Base-by-base conservation (phyloP, 2,888 invertebrate genomes). In the Zaprionus lineosus region DNA sequence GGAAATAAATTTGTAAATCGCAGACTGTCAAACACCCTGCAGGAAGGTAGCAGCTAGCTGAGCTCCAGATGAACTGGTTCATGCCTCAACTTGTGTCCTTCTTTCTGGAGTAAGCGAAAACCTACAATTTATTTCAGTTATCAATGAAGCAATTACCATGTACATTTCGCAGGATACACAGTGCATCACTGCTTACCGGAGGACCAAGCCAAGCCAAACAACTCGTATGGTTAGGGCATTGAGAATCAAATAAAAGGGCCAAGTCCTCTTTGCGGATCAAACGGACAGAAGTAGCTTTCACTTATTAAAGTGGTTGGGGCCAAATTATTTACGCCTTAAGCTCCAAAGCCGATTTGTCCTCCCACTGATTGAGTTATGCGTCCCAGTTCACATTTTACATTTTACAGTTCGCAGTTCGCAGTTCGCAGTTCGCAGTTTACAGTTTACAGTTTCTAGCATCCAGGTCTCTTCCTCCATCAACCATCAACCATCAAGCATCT, bases 251-350 rank as follows among this genome's bases (percentile, higher is more conserved):
- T 24, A 29, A 56, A 67, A 60, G 84, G 72, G 59, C 61, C 62
- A 50, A 36, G 34, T 52, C 55, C 52, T 57, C 64, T 33, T 56
- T 51, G 19, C 64, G 61, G 59, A 82, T 73, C 66, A 78, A 83
- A 60, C 53, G 69, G 61, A 55, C 60, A 67, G 63, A 47, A 59
- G 58, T 63, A 47, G 73, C 71, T 69, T 81, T 76, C 71, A 77
- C 81, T 79, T 81, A 75, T 79, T 73, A 55, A 56, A 65, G 62
- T 66, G 62, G 70, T 67, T 44, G 74, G 82, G 70, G 67, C 58
- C 66, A 77, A 86, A 86, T 81, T 86, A 86, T 86, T 74, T 74
- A 74, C 86, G 86, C 86, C 86, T 72, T 67, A 74, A 84, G 84
- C 82, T 62, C 60, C 70, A 84, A 86, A 82, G 77, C 82, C 72